These are phyloP conservation scores for Nasonia oneida DNA, from an alignment of 2,888 invertebrate genomes.

Conservation along the genomic window DNA sequence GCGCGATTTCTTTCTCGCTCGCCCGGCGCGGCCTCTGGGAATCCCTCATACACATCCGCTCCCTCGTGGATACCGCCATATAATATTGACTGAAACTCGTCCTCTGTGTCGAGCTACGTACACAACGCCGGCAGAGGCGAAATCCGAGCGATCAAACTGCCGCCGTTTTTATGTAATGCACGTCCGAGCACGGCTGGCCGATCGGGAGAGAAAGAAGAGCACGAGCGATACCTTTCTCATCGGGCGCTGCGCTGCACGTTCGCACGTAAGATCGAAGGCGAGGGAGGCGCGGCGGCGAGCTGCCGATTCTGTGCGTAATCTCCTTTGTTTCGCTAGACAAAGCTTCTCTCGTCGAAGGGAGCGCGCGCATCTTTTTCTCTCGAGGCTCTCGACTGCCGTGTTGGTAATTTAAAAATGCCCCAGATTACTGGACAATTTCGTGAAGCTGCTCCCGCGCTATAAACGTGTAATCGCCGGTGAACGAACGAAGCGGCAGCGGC, in stretches of 20 bases:
- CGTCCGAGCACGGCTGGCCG: background rate
- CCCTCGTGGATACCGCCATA: slow-evolving; percentile 27
- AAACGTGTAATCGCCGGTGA: slow-evolving; percentile 66
- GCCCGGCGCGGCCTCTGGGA: slow-evolving; percentile 31
- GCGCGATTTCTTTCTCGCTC: background rate
- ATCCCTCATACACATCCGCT: slow-evolving; percentile 8
- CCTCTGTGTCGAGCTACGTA: background rate
- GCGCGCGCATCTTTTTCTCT: background rate
- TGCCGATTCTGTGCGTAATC: slow-evolving; percentile 66
- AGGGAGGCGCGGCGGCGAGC: slow-evolving; percentile 41
- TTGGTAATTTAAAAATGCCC: slow-evolving; percentile 66
- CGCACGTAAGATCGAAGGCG: slow-evolving; percentile 31
- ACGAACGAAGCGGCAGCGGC: slow-evolving; percentile 39
- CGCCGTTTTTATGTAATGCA: background rate
- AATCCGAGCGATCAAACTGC: slow-evolving; percentile 31
- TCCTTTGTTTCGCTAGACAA: slow-evolving; percentile 66
- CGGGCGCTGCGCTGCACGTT: background rate
- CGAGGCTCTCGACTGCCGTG: slow-evolving; percentile 28
- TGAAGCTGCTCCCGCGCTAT: slow-evolving; percentile 58
- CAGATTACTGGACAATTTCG: slow-evolving; percentile 68
- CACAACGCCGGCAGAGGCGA: slow-evolving; percentile 12
- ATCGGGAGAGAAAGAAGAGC: background rate
- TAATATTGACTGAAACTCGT: slow-evolving; percentile 56
- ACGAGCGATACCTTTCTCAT: background rate
- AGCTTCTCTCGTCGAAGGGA: slow-evolving; percentile 23